Evolutionary conservation across 2,888 invertebrate species (phyloP), one percentile per base, ranked within the genome.

Genomic region (Trachelus troglodyta): DNA sequence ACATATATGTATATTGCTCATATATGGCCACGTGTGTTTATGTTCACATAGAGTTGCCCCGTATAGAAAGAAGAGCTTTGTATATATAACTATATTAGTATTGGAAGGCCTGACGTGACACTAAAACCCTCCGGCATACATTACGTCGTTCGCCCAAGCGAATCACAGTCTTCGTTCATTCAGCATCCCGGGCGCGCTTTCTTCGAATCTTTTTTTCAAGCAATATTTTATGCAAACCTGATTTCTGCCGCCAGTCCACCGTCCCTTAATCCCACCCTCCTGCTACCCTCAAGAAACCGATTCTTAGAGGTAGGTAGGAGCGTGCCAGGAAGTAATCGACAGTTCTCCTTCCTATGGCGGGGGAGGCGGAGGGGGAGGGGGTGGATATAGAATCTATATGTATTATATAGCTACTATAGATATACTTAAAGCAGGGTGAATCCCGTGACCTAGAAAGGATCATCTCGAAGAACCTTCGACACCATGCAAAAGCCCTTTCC

Each of bases 171-270:
- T 34, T 34, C 33, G 34, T 34, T 34, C 37, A 23, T 35, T 31
- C 74, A 31, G 33, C 31, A 56, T 34, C 71, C 23, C 34, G 31
- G 31, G 23, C 71, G 71, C 31, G 71, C 71, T 31, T 33, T 34
- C 71, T 71, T 23, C 30, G 34, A 34, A 35, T 74, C 34, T 74
- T 34, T 74, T 34, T 34, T n/a, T 34, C 80, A 78, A 81, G 82
- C 83, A 87, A 87, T 86, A 87, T 87, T 85, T 87, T 86, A 86
- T 86, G 87, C 83, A 86, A 86, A 87, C 84, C 80, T 80, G 82
- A 83, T 80, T 80, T 78, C 78, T 33, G 33, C 31, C 3, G 12
- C 71, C 33, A 71, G 15, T 71, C 12, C 35, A 34, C 6, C 15
- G 15, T 23, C 12, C 74, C 30, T 35, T 3, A 23, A 11, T n/a